phyloP scores from a whole-genome alignment of 53 echinoderm and acorn worm genomes.

The Paracentrotus lividus region DNA sequence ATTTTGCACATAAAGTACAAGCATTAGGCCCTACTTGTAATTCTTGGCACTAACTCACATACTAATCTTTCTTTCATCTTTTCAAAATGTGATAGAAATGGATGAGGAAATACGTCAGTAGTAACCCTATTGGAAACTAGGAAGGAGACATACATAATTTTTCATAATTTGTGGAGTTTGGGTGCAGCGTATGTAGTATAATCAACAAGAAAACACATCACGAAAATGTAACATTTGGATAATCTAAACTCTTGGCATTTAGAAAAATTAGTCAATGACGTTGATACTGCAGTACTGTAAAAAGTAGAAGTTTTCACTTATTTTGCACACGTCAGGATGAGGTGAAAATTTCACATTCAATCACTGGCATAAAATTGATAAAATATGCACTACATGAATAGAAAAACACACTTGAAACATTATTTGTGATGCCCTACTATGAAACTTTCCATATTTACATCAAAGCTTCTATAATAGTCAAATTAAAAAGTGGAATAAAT shows the following conservation, averaged over 20 bases:
- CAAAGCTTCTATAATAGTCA: background rate
- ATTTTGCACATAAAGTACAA: too few relatives aligned
- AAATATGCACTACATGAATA: too few relatives aligned
- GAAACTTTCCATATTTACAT: too few relatives aligned
- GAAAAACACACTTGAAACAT: too few relatives aligned
- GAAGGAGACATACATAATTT: background rate
- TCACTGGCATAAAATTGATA: too few relatives aligned
- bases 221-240: background rate
- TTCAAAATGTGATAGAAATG: background rate
- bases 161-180: background rate
- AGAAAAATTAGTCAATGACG: background rate
- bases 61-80: background rate
- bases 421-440: too few relatives aligned
- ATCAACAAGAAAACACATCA: background rate
- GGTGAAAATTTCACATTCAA: too few relatives aligned
- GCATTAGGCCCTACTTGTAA: background rate
- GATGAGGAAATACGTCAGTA: conserved; percentile 25
- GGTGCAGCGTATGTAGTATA: conserved; percentile 4
- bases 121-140: conserved; percentile 5
- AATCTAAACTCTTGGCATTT: background rate
- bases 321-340: too few relatives aligned
- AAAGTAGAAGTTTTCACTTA: too few relatives aligned
- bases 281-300: too few relatives aligned
- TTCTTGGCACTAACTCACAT: background rate
- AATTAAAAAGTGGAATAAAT: background rate